Conservation (phyloP, 2,888 invertebrate genomes). For the Rosalia funebris region DNA sequence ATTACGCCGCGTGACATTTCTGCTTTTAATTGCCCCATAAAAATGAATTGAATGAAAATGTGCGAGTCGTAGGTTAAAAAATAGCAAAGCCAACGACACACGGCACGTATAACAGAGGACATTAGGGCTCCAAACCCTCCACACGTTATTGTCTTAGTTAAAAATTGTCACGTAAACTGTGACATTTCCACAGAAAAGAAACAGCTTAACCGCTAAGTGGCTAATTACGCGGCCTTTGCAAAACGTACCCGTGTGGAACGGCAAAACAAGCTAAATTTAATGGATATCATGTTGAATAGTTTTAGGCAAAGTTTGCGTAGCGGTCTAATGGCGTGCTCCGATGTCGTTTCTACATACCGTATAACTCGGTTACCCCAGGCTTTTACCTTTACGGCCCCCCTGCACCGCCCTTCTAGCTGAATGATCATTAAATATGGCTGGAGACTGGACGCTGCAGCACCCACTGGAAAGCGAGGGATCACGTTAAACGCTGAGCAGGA, state of each 20-base stretch:
- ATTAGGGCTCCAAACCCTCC: no score
- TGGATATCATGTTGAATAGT: constrained; percentile 39
- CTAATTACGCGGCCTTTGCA: neutral
- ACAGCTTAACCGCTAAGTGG: constrained; percentile 3
- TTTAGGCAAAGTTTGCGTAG: constrained; percentile 42
- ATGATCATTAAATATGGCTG: constrained; percentile 16
- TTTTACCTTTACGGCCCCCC: constrained; percentile 33
- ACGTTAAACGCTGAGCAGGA: neutral
- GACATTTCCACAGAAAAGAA: neutral
- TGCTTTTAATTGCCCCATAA: no score
- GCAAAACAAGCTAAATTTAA: constrained; percentile 39
- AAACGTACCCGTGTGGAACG: constrained; percentile 28
- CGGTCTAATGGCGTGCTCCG: constrained; percentile 47
- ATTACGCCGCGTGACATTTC: no score
- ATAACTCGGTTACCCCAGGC: constrained; percentile 40
- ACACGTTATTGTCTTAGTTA: constrained; percentile 9
- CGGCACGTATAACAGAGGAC: no score
- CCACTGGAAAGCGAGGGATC: neutral
- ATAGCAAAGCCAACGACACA: no score
- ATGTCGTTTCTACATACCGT: constrained; percentile 43
- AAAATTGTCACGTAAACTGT: constrained; percentile 18
- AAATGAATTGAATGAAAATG: no score
- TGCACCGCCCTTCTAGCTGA: neutral
- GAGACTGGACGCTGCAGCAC: neutral
- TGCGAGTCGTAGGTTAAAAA: no score